Base-by-base conservation (phyloP, 1,140 invertebrate genomes). In the Battus philenor region DNA sequence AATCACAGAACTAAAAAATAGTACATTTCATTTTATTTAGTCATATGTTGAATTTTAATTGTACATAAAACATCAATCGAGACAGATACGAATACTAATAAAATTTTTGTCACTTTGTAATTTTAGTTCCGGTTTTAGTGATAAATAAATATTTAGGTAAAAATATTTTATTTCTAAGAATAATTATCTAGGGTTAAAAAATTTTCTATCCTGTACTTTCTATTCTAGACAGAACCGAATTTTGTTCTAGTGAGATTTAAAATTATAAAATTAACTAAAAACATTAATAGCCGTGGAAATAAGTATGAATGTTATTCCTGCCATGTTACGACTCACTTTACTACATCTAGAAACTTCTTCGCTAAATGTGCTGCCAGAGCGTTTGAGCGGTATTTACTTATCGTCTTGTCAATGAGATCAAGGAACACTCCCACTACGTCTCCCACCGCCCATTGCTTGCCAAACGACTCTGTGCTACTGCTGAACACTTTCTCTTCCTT, bases 371-470 rank as follows among this genome's bases (percentile, higher is more conserved):
- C 59, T 55, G 60, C 56, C 50, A 59, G 47, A 44, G 58, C 44
- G 38, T 57, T 29, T 7, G 43, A 49, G 27, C 27, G 27, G 11
- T 58, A 71, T 68, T 82, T 95, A 97, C 95, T 97, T 90, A 98
- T 97, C 69, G 96, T 98, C 79, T 93, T 93, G 90, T 98, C 96
- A 89, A 97, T 95, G 76, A 98, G 89, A 90, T 98, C 96, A 85
- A 98, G 92, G 90, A 97, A 97, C 67, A 97, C 96, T 53, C 96
- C 96, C 71, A 98, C 94, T 80, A 97, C 93, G 89, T 98, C 96
- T 70, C 94, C 94, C 69, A 95, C 91, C 83, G 94, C 92, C 95
- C 96, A 98, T 88, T 95, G 94, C 89, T 96, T 96, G 77, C 96
- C 96, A 87, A 97, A 98, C 47, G 94, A 93, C 89, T 98, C 96